Conservation (phyloP, 1,140 invertebrate species). For the Kradibia gibbosae region DNA sequence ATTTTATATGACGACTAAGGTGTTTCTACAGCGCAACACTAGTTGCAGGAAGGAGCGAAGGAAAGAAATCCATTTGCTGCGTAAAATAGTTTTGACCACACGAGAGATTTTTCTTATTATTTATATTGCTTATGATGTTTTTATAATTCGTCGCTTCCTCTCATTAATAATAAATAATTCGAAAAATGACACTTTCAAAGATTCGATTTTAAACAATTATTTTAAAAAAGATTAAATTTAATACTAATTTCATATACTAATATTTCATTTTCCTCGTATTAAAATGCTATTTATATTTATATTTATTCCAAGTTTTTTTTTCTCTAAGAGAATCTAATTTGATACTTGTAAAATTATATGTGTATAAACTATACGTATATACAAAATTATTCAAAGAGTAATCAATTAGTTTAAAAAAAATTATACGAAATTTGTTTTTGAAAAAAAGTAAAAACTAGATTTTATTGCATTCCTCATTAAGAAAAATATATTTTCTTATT, state of each 20-base stretch:
- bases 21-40: too few relatives aligned
- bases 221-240: neutral
- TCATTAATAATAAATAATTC: neutral
- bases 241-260: slow-evolving; percentile 16
- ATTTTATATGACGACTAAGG: too few relatives aligned
- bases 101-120: neutral
- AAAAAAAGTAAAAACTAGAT: slow-evolving; percentile 8
- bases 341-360: neutral
- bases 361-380: neutral
- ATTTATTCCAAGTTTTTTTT: neutral
- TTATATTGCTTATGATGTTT: neutral
- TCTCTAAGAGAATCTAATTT: neutral
- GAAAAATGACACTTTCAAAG: slow-evolving; percentile 13
- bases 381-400: neutral
- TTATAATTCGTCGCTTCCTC: neutral
- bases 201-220: neutral
- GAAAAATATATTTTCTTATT: slow-evolving; percentile 11
- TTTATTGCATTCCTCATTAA: slow-evolving; percentile 23
- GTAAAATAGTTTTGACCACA: too few relatives aligned
- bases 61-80: too few relatives aligned
- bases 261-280: too few relatives aligned
- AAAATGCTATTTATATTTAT: slow-evolving; percentile 13
- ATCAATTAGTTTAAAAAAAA: too few relatives aligned
- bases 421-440: neutral
- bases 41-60: too few relatives aligned